Base-by-base conservation (phyloP, 2,113 vertebrate species). In the Myiozetetes cayanensis region DNA sequence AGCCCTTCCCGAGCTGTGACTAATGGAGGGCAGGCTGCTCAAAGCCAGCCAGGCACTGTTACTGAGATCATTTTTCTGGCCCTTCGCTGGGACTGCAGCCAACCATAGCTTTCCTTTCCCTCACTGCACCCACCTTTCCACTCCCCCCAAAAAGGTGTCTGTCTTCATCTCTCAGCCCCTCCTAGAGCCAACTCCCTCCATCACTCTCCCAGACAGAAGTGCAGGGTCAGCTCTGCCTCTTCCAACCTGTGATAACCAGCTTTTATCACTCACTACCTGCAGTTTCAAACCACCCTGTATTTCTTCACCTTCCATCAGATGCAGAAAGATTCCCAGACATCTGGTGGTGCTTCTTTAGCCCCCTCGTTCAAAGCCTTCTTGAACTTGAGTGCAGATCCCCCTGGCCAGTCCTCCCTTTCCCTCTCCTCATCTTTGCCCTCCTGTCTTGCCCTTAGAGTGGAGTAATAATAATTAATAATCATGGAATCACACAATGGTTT, bases 191-290 rank as follows among this genome's bases (percentile, higher is more conserved):
- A 0, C 76, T 93, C 77, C 85, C 61, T 37, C n/a, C 78, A 94
- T 92, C 94, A 63, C 68, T 93, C 79, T 92, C 71, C 28, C 88
- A 90, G 88, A 92, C 90, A 96, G 92, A 92, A 96, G 90, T 93
- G 95, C 95, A 77, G 96, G 94, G 94, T 96, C 95, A 97, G 96
- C 96, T 90, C 92, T 92, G 93, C 84, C 77, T 91, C 77, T 92
- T 68, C 94, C 80, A 94, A 1, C 80, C 94, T 49, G 85, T 0
- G 61, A 94, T 95, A 94, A 95, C 65, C 77, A 75, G 91, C 95
- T 89, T 87, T 94, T 92, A 94, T 89, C 84, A 37, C 58, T 71
- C 86, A 37, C 84, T 89, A 50, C 91, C 93, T 92, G 19, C 83
- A 5, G 43, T 68, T 87, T 35, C 83, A 59, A 78, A 25, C 23